These are phyloP conservation scores for Psammodynastes pulverulentus DNA, from an alignment of 2,113 vertebrate genomes.

Conservation along the genomic window DNA sequence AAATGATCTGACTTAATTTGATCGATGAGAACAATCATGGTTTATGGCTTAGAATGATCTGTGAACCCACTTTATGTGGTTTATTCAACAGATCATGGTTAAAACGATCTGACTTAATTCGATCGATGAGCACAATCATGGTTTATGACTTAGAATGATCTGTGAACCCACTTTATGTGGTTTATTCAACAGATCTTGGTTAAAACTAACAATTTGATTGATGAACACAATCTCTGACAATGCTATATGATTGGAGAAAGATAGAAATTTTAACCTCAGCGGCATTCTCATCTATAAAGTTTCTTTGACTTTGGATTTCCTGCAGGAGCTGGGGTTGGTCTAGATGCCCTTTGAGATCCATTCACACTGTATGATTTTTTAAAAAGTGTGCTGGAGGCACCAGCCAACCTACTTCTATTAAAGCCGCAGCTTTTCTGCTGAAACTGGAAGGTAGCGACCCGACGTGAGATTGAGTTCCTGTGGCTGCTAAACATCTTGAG, in stretches of 20 bases:
- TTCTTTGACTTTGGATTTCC: background rate
- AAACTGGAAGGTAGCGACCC: background rate
- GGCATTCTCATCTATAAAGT: background rate
- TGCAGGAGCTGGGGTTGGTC: background rate
- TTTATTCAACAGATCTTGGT: background rate
- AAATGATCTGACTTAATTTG: background rate
- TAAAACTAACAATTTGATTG: background rate
- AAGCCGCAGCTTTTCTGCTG: background rate
- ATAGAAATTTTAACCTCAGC: background rate
- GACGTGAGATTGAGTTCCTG: background rate
- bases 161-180: background rate
- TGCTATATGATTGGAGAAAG: background rate
- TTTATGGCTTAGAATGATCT: background rate
- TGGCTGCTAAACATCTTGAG: background rate
- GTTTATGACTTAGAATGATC: background rate
- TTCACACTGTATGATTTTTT: background rate
- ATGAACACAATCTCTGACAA: background rate
- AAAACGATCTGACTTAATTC: background rate
- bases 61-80: background rate
- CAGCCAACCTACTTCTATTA: background rate
- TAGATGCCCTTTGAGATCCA: background rate
- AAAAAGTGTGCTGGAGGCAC: background rate
- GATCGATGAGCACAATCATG: background rate
- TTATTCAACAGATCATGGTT: background rate
- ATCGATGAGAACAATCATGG: too few relatives aligned